Evolutionary conservation across 2,113 vertebrate species (phyloP), one percentile per base, ranked within the genome.

Genomic region (Anarhynchus alexandrinus): DNA sequence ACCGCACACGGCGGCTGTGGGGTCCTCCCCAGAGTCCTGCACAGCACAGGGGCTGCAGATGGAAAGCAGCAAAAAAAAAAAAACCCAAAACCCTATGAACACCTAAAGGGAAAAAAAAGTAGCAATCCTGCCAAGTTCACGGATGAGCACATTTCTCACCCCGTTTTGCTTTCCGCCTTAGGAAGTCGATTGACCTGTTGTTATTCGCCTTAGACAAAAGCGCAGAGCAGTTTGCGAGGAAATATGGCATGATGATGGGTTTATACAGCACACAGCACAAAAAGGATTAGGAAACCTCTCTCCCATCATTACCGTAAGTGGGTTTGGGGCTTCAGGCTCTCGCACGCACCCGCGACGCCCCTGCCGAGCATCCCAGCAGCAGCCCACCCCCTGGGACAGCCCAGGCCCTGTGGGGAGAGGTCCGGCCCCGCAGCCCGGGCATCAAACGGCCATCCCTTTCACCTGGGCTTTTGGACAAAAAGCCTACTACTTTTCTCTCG

Each of bases 361-460:
- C 20, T 15, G 23, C 55, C 1, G 2, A 69, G 64, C 57, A 22
- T 20, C 49, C 54, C 27, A 40, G 38, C 3, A 40, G 38, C 2
- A 57, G 70, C 45, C 45, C 18, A 18, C 23, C 18, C 27, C 45
- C 22, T 7, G 0, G 38, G n/a, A 22, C 23, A 30, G n/a, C 26
- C 34, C 40, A 2, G 6, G 15, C 23, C 27, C 49, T 47, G 4
- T 22, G 51, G 51, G 66, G 51, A 72, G 18, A 30, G 20, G 29
- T 32, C 40, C 9, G 7, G 64, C 38, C 61, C 36, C 38, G 21
- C 47, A 64, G 17, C 61, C 26, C 18, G 11, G 92, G 82, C 93
- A 94, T 84, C 81, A 38, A 74, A 79, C 71, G 90, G 93, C 95
- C 59, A 97, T 87, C 95, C 94, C 94, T 90, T 95, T 85, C 97